These are phyloP conservation scores for Nothobranchius kuhntae DNA, from an alignment of 2,113 vertebrate species.

Conservation along the genomic window DNA sequence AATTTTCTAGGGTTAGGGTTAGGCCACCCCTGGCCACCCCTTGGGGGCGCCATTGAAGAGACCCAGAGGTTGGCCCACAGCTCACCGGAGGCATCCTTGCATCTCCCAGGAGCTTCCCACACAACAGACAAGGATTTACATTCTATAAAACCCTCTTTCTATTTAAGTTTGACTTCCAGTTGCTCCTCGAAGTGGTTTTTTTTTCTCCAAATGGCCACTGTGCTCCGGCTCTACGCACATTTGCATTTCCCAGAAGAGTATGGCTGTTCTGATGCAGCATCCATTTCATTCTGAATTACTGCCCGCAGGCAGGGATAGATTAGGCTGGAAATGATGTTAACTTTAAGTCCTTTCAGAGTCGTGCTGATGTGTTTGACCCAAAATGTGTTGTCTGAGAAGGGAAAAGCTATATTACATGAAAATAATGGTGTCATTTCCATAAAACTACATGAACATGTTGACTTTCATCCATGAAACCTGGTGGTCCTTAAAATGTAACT, in stretches of 20 bases:
- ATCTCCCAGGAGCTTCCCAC: too few relatives aligned
- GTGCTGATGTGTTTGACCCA: constrained; percentile 38
- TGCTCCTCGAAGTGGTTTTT: not conserved
- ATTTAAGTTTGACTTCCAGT: constrained; percentile 44
- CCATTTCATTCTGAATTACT: constrained; percentile 63
- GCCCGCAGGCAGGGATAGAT: constrained; percentile 66
- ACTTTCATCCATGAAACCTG: constrained; percentile 25
- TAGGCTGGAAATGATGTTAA: constrained; percentile 43
- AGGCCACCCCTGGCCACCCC: too few relatives aligned
- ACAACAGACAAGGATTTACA: too few relatives aligned
- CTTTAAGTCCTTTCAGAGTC: constrained; percentile 52
- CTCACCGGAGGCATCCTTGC: too few relatives aligned
- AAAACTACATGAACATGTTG: constrained; percentile 51
- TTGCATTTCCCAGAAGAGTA: constrained; percentile 65
- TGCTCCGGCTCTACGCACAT: constrained; percentile 67
- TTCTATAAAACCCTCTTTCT: not conserved
- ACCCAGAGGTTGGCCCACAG: too few relatives aligned
- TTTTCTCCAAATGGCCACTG: constrained; percentile 41
- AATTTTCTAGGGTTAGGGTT: too few relatives aligned
- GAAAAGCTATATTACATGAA: constrained; percentile 48
- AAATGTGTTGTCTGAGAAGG: constrained; percentile 46
- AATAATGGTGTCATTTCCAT: constrained; percentile 57
- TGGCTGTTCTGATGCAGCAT: constrained; percentile 59
- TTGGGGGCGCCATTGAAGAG: too few relatives aligned
- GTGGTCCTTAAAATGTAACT: constrained; percentile 8